Conservation (phyloP, 2,888 invertebrate genomes). For the Heliconius cydno region DNA sequence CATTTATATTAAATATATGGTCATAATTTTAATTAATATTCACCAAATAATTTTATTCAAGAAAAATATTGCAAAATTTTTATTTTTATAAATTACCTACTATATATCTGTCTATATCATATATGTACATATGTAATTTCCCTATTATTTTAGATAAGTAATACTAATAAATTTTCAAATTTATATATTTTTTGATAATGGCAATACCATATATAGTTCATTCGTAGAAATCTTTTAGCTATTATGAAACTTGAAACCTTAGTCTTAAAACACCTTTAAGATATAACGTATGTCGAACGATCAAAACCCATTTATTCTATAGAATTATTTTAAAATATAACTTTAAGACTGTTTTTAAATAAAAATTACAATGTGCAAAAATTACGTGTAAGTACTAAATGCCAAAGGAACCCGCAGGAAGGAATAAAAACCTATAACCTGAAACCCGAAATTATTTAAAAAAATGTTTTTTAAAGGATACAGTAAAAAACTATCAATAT, state of each 20-base stretch:
- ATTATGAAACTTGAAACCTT: not conserved
- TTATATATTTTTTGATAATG: conserved; percentile 5
- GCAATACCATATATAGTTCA: not conserved
- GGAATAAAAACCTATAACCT: conserved; percentile 14
- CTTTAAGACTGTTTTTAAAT: not conserved
- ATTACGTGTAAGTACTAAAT: conserved; percentile 29
- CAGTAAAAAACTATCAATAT: not conserved
- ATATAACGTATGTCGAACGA: too few relatives aligned
- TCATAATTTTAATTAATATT: not conserved
- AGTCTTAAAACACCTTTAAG: not conserved
- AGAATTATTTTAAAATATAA: not conserved
- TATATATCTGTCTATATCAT: not conserved
- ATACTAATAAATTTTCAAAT: not conserved
- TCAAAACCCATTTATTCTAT: not conserved
- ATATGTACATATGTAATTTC: conserved; percentile 1
- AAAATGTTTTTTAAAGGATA: not conserved
- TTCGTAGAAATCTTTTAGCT: not conserved
- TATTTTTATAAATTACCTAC: not conserved
- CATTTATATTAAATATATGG: not conserved
- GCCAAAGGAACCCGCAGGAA: conserved; percentile 26
- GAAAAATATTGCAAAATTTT: not conserved
- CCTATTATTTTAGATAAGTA: not conserved
- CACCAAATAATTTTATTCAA: not conserved
- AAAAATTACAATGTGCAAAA: conserved; percentile 27
- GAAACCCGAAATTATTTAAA: not conserved